Evolutionary conservation across 2,113 vertebrate species (phyloP).

Genomic region (Thalassoma bifasciatum): DNA sequence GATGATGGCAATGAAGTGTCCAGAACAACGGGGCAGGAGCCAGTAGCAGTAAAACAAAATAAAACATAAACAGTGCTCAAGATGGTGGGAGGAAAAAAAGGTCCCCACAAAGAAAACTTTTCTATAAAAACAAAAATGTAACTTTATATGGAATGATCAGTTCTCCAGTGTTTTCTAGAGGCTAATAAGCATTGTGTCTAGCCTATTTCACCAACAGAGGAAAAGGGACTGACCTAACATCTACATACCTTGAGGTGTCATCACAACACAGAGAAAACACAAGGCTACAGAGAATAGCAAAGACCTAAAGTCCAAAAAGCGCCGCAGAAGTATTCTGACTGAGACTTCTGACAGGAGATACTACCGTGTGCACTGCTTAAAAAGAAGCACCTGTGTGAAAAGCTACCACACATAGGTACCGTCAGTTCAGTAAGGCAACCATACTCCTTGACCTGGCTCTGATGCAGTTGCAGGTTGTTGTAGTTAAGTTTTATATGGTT

Average conservation of each 20-base stretch:
- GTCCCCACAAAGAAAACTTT: constrained; percentile 11
- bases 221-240: constrained; percentile 47
- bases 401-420: constrained; percentile 55
- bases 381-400: constrained; percentile 33
- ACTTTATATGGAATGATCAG: constrained; percentile 40
- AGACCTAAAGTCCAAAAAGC: constrained; percentile 60
- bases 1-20: constrained; percentile 18
- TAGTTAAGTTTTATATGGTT: constrained; percentile 9
- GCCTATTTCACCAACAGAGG: constrained; percentile 38
- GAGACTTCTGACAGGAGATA: constrained; percentile 67
- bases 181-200: constrained; percentile 42
- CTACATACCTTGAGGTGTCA: constrained; percentile 58
- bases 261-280: constrained; percentile 66
- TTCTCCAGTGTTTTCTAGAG: constrained; percentile 66
- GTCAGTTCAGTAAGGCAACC: constrained; percentile 66
- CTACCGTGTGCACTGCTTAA: constrained; percentile 60
- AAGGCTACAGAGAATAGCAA: constrained; percentile 68
- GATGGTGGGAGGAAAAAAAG: constrained; percentile 15
- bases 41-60: neutral
- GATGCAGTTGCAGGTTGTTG: constrained; percentile 45
- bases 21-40: constrained; percentile 17
- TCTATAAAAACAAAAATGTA: constrained; percentile 10
- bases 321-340: constrained; percentile 45
- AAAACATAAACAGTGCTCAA: constrained; percentile 31
- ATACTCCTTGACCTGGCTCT: constrained; percentile 38